A percentile compares a stretch with the other conserved stretches of the same genome.
These are phyloP conservation scores for Diachasma alloeum DNA, from an alignment of 1,140 invertebrate species.

Conservation along the genomic window DNA sequence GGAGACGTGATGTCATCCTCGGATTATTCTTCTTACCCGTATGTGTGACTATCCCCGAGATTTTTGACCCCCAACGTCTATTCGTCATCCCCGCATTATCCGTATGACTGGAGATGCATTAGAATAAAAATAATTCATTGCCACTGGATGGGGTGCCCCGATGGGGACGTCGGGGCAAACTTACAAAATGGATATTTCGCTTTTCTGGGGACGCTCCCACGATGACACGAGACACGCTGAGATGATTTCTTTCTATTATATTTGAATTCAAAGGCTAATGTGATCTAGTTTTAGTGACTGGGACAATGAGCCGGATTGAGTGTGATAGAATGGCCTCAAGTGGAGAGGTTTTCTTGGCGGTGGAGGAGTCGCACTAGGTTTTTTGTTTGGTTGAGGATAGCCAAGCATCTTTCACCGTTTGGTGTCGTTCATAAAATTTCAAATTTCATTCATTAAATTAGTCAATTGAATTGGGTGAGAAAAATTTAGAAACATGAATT, in stretches of 20 bases:
- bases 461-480: no score
- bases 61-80: not conserved
- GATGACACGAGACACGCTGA: not conserved
- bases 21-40: not conserved
- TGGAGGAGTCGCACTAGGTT: no score
- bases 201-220: not conserved
- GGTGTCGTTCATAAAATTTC: no score
- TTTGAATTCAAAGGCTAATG: not conserved
- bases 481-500: no score
- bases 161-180: not conserved
- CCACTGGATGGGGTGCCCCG: not conserved
- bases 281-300: not conserved
- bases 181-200: not conserved
- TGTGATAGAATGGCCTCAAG: not conserved
- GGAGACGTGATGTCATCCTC: not conserved
- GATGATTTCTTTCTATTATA: not conserved
- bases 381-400: no score
- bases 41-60: not conserved
- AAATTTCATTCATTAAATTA: no score
- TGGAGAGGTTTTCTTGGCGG: not conserved
- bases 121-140: slow-evolving; percentile 26
- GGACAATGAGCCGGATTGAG: not conserved
- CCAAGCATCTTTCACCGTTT: no score
- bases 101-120: slow-evolving; percentile 23
- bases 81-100: slow-evolving; percentile 32